Conservation (phyloP, 2,888 invertebrate genomes). For the Drosophila robusta region DNA sequence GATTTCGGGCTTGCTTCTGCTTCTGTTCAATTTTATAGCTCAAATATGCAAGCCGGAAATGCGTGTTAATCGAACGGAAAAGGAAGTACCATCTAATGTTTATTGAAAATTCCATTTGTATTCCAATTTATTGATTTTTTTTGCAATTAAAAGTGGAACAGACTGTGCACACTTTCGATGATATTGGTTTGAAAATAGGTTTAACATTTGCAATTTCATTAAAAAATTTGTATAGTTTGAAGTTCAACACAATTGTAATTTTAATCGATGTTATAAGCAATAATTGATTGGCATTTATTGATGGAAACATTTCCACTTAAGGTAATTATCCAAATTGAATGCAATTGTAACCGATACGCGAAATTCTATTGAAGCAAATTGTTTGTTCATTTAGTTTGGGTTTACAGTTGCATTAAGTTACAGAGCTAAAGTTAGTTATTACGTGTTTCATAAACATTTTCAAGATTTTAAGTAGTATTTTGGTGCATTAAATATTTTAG, state of each 20-base stretch:
- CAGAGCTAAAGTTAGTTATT: background rate
- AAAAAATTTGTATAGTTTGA: conserved; percentile 7
- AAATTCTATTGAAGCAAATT: conserved; percentile 25
- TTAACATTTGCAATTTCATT: conserved; percentile 10
- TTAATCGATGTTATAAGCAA: conserved; percentile 17
- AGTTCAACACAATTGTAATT: conserved; percentile 11
- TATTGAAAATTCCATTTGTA: conserved; percentile 37
- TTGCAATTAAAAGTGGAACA: conserved; percentile 21
- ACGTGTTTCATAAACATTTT: background rate
- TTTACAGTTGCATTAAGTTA: background rate
- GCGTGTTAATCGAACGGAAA: conserved; percentile 70
- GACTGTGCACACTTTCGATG: background rate
- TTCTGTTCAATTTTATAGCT: conserved; percentile 23
- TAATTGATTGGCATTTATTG: conserved; percentile 40
- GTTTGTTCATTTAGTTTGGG: conserved; percentile 4
- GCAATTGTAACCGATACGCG: conserved; percentile 15
- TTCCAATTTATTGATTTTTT: conserved; percentile 11
- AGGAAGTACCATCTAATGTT: conserved; percentile 48
- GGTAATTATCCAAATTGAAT: conserved; percentile 38
- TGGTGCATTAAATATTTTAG: background rate
- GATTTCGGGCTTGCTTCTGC: conserved; percentile 40
- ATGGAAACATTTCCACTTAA: conserved; percentile 23
- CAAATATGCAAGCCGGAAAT: conserved; percentile 61
- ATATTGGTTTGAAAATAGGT: background rate
- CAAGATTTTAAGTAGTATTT: background rate